Percentiles rank a stretch among this genome's conserved stretches.
These are phyloP conservation scores for Conopomorpha cramerella DNA, from an alignment of 1,140 invertebrate species.

Conservation along the genomic window DNA sequence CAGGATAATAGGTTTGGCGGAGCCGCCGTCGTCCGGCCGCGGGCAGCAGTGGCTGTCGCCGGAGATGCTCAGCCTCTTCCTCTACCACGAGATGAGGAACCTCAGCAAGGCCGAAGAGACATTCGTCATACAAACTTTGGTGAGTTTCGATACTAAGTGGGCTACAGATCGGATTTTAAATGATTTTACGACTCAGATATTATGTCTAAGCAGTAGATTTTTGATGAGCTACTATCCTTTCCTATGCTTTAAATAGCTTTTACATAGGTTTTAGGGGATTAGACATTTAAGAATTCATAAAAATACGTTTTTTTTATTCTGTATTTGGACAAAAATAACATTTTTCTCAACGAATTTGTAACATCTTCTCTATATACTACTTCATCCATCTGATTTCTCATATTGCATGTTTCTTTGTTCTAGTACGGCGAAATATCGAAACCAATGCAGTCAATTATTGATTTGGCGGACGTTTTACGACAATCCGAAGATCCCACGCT, in stretches of 20 bases:
- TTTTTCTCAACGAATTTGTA: no score
- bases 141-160: constrained; percentile 48
- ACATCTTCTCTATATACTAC: no score
- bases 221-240: no score
- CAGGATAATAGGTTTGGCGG: constrained; percentile 85
- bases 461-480: constrained; percentile 77
- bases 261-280: no score
- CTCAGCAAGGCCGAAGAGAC: constrained; percentile 81
- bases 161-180: not conserved
- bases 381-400: no score
- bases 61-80: constrained; percentile 87
- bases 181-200: not conserved
- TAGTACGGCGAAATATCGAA: constrained; percentile 67
- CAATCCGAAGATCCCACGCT: constrained; percentile 77
- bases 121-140: constrained; percentile 77
- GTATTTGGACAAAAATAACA: no score
- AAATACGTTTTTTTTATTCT: no score
- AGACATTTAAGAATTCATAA: no score
- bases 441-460: constrained; percentile 70
- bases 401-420: no score
- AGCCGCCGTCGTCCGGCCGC: constrained; percentile 69
- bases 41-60: constrained; percentile 86
- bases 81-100: constrained; percentile 87
- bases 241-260: no score
- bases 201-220: not conserved